Percentiles rank a stretch among this genome's conserved stretches.
These are phyloP conservation scores for Tupaia tana DNA, from an alignment of 2,113 vertebrate species.

Conservation along the genomic window DNA sequence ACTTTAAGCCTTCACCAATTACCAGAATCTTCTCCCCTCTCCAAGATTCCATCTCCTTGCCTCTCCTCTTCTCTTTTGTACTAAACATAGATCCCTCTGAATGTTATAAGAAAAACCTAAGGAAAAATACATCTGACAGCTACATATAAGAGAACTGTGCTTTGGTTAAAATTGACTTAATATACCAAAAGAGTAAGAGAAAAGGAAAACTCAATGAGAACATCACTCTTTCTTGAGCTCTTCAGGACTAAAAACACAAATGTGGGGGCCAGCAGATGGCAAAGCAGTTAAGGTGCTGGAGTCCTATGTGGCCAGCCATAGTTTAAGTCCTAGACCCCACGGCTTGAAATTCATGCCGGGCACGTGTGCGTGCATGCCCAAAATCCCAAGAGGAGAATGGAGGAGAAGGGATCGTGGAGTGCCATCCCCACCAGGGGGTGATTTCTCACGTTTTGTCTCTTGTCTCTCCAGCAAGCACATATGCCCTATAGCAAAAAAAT, in stretches of 20 bases:
- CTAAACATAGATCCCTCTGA: constrained; percentile 1
- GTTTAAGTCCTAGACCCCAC: no score
- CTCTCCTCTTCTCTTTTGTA: neutral
- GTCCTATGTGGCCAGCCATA: no score
- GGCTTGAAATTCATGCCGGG: no score
- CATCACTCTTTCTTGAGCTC: neutral
- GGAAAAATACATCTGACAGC: neutral
- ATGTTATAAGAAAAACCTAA: neutral
- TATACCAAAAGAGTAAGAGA: neutral
- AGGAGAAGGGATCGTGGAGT: no score
- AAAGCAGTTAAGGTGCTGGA: no score
- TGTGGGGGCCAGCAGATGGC: neutral
- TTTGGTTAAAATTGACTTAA: neutral
- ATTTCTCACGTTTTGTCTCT: no score
- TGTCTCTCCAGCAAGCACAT: no score
- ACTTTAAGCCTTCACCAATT: neutral
- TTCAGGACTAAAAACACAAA: neutral
- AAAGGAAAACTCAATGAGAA: neutral
- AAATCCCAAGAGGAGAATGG: no score
- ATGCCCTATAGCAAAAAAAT: no score
- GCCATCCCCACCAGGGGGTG: no score
- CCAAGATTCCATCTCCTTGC: neutral
- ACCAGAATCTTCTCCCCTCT: neutral
- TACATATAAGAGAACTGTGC: neutral
- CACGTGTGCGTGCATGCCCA: no score